Conservation (phyloP, 2,797 vertebrate genomes). For the Alectoris magna region DNA sequence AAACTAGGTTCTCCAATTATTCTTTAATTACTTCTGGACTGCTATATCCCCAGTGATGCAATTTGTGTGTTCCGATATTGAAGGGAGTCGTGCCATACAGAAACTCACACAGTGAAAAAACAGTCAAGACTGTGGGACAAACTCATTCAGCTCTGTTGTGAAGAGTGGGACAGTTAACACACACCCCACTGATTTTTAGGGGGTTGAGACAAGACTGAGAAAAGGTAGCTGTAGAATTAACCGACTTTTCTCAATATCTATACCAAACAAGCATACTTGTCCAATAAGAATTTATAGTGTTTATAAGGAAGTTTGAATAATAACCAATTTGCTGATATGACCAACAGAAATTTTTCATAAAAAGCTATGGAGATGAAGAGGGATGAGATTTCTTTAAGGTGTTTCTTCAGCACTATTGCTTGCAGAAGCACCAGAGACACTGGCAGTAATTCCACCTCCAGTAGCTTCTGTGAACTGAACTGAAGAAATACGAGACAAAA, state of each 20-base stretch:
- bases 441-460: background rate
- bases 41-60: background rate
- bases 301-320: background rate
- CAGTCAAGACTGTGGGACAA: background rate
- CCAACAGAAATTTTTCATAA: background rate
- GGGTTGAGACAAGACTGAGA: background rate
- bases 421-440: background rate
- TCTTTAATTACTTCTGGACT: conserved; percentile 64
- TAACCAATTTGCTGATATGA: background rate
- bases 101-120: background rate
- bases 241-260: background rate
- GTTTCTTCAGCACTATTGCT: background rate
- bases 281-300: background rate
- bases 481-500: background rate
- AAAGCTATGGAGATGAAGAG: background rate
- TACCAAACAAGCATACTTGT: background rate
- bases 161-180: background rate
- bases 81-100: background rate
- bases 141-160: background rate
- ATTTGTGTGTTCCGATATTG: background rate
- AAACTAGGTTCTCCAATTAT: conserved; percentile 57
- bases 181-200: background rate
- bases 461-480: background rate
- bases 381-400: background rate
- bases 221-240: background rate